Percentiles rank a stretch among this genome's conserved stretches.
Evolutionary conservation across 2,888 invertebrate species (phyloP).

Genomic region (Scrobipalpa costella): DNA sequence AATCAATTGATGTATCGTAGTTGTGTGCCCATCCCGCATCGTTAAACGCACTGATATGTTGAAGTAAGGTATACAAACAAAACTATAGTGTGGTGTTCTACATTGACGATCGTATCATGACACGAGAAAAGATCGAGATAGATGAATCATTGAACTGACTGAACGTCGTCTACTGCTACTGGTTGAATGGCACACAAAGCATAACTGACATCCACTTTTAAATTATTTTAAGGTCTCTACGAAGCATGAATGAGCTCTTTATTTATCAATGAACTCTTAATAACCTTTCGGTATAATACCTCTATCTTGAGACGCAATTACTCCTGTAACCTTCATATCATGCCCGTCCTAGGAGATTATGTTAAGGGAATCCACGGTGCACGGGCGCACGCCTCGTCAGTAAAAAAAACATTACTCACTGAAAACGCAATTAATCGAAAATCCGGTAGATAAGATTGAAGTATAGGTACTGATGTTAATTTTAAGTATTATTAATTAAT

Average conservation of each 20-base stretch:
- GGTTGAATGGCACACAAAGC: slow-evolving; percentile 19
- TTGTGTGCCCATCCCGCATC: slow-evolving; percentile 19
- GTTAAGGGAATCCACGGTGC: too few relatives aligned
- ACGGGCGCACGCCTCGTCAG: too few relatives aligned
- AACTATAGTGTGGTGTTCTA: neutral
- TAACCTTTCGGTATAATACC: neutral
- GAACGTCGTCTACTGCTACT: slow-evolving; percentile 13
- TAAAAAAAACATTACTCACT: too few relatives aligned
- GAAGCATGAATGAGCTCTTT: slow-evolving; percentile 10
- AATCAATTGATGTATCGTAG: slow-evolving; percentile 57
- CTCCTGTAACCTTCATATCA: slow-evolving; percentile 6
- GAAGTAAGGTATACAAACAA: slow-evolving; percentile 3
- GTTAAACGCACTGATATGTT: slow-evolving; percentile 19
- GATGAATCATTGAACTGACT: neutral
- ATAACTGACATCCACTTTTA: neutral
- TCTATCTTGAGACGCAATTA: neutral
- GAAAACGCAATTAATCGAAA: too few relatives aligned
- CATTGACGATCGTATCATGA: neutral
- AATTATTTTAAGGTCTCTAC: slow-evolving; percentile 6
- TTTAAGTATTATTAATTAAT: too few relatives aligned
- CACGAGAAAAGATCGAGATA: neutral
- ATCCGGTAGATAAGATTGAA: too few relatives aligned
- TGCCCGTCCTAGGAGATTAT: neutral
- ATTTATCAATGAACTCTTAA: slow-evolving; percentile 1
- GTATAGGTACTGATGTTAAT: too few relatives aligned